Conservation (phyloP, 1,140 invertebrate genomes). For the Brachionus manjavacas region DNA sequence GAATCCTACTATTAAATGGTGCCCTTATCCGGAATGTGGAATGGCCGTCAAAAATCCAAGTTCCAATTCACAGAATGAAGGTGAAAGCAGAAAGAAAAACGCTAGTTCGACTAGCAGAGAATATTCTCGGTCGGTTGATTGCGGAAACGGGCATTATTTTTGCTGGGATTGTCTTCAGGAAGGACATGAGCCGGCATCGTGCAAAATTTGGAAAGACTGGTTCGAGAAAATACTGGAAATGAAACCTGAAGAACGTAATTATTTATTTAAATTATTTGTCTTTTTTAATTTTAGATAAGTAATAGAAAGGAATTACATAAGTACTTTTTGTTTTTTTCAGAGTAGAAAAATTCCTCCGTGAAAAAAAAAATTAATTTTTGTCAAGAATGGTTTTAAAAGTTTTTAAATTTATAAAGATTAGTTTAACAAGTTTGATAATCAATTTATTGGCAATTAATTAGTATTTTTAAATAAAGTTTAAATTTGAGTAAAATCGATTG, state of each 20-base stretch:
- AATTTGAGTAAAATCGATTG: too few species aligned
- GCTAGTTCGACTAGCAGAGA: conserved; percentile 47
- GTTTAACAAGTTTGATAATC: too few species aligned
- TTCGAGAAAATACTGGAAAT: conserved; percentile 64
- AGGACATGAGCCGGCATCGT: conserved; percentile 68
- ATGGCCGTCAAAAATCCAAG: conserved; percentile 64
- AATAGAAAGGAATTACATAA: too few species aligned
- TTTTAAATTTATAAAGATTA: too few species aligned
- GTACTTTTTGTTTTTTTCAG: too few species aligned
- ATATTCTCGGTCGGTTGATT: conserved; percentile 68
- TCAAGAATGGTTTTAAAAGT: too few species aligned
- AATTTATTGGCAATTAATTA: too few species aligned
- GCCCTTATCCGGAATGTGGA: conserved; percentile 67
- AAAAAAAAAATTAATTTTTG: too few species aligned
- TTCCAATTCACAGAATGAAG: conserved; percentile 50
- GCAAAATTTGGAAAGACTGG: conserved; percentile 67
- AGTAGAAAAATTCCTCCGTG: too few species aligned
- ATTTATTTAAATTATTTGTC: not conserved
- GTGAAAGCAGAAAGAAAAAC: not conserved
- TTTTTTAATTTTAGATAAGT: too few species aligned
- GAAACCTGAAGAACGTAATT: conserved; percentile 64
- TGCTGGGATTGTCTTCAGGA: conserved; percentile 68
- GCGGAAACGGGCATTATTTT: conserved; percentile 69
- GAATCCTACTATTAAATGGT: conserved; percentile 71
- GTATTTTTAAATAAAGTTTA: too few species aligned